Percentiles rank a stretch among this genome's conserved stretches.
Evolutionary conservation across 2,797 vertebrate species (phyloP).

Genomic region (Hapalemur alaotrensis): DNA sequence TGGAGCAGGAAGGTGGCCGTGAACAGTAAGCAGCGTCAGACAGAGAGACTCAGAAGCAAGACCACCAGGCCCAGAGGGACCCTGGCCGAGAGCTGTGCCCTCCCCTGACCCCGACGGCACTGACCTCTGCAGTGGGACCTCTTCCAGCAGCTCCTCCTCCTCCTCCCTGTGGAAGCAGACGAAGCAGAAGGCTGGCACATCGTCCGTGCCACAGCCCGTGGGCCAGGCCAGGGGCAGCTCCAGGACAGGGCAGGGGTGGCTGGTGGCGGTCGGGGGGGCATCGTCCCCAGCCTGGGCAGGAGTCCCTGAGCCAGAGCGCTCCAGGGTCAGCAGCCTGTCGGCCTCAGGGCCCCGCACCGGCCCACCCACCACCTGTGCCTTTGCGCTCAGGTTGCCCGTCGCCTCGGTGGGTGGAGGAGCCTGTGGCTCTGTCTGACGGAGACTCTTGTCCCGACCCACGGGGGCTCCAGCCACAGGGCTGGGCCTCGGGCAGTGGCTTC

Average conservation of each 20-base stretch:
- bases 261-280: neutral
- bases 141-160: conserved; percentile 85
- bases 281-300: neutral
- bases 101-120: conserved; percentile 1
- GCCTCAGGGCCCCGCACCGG: conserved; percentile 12
- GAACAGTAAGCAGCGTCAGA: neutral
- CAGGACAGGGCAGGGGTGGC: conserved; percentile 45
- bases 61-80: neutral
- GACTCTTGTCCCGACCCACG: neutral
- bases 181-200: conserved; percentile 87
- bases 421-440: neutral
- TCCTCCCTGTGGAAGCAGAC: conserved; percentile 86
- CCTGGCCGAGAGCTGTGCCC: neutral
- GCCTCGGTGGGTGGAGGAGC: conserved; percentile 49
- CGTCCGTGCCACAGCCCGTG: neutral
- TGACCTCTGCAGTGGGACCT: conserved; percentile 85
- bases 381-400: conserved; percentile 51
- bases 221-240: conserved; percentile 51
- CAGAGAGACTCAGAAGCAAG: neutral
- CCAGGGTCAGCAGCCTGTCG: conserved; percentile 67
- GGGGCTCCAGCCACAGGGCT: neutral
- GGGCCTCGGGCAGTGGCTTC: neutral
- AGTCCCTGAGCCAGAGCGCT: neutral
- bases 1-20: neutral
- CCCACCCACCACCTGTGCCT: conserved; percentile 52